phyloP scores from a whole-genome alignment of 2,888 invertebrate genomes.

The Parascotia fuliginaria region DNA sequence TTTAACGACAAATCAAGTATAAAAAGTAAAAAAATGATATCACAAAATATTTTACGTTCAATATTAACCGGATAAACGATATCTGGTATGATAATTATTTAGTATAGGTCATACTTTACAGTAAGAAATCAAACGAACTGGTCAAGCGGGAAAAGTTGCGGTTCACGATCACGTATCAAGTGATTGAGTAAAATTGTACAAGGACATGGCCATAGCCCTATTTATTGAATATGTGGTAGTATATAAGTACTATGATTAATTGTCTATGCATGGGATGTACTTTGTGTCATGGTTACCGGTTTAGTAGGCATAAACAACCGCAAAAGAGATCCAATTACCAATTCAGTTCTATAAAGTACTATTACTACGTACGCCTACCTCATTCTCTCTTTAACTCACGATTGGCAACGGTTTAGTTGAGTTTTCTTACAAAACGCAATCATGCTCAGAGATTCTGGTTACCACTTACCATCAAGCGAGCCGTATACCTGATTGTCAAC shows the following conservation, averaged over 20 bases:
- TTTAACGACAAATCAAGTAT: background rate
- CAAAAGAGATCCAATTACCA: too few relatives aligned
- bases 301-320: too few relatives aligned
- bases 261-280: background rate
- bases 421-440: too few relatives aligned
- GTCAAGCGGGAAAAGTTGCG: conserved; percentile 1
- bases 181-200: conserved; percentile 14
- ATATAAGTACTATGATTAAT: background rate
- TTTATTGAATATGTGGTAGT: background rate
- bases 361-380: too few relatives aligned
- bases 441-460: too few relatives aligned
- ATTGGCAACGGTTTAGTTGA: too few relatives aligned
- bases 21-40: background rate
- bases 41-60: too few relatives aligned
- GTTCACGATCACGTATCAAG: conserved; percentile 4
- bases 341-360: too few relatives aligned
- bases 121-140: background rate
- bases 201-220: conserved; percentile 3
- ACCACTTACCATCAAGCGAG: too few relatives aligned
- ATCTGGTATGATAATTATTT: background rate
- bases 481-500: too few relatives aligned
- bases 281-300: background rate
- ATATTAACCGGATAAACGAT: background rate
- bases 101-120: background rate
- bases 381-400: too few relatives aligned